These are phyloP conservation scores for Macrophya alboannulata DNA, from an alignment of 2,888 invertebrate genomes.

Conservation along the genomic window DNA sequence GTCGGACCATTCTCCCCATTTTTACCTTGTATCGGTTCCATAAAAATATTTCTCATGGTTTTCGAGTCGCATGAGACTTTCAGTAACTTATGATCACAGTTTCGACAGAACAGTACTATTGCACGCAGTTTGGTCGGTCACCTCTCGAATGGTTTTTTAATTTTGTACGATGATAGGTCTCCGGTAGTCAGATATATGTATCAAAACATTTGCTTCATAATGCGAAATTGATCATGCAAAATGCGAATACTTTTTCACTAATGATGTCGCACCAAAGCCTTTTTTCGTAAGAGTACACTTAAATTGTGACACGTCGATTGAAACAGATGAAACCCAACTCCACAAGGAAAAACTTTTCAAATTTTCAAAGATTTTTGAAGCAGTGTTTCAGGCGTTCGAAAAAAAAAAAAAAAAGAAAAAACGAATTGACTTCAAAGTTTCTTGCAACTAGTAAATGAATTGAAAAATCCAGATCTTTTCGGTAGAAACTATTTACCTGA, in stretches of 20 bases:
- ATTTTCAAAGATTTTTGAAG: no score
- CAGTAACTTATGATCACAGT: not conserved
- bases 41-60: not conserved
- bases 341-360: no score
- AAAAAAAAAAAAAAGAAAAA: no score
- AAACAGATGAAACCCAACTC: no score
- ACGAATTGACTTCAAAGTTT: no score
- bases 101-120: not conserved
- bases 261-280: no score
- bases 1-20: not conserved
- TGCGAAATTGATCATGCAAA: not conserved
- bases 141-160: not conserved
- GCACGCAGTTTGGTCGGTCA: not conserved
- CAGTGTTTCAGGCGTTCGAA: no score
- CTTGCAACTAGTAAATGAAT: no score
- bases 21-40: not conserved
- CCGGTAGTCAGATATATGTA: not conserved
- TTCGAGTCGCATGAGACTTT: not conserved
- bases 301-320: no score
- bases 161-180: not conserved
- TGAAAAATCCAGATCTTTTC: no score
- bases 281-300: no score
- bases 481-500: no score
- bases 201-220: not conserved
- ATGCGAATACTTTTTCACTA: not conserved